These are phyloP conservation scores for Cairina moschata DNA, from an alignment of 2,113 vertebrate species.

Conservation along the genomic window DNA sequence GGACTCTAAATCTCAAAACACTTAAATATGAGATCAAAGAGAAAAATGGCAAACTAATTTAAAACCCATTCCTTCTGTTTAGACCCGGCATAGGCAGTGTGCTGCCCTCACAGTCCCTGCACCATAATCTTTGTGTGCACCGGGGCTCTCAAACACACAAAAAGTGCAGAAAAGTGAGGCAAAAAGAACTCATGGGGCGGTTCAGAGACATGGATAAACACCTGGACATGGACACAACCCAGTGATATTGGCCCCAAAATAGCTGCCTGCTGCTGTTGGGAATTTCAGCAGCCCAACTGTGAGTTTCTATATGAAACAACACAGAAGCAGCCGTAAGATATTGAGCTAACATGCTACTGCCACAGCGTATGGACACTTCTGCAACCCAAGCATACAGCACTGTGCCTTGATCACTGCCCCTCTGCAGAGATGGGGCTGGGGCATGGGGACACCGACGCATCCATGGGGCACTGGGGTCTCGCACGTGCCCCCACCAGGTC, in stretches of 20 bases:
- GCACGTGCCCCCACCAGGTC: rapidly evolving
- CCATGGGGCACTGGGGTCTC: background rate
- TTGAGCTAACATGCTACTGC: background rate
- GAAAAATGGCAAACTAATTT: background rate
- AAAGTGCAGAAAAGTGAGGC: background rate
- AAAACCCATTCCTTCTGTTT: background rate
- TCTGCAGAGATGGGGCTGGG: background rate
- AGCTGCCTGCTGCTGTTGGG: rapidly evolving
- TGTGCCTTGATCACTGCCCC: background rate
- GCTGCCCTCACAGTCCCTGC: background rate
- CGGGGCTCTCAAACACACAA: background rate
- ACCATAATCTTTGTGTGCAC: background rate
- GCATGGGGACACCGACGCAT: background rate
- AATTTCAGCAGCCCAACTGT: background rate
- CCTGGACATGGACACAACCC: background rate
- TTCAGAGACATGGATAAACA: background rate
- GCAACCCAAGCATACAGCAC: background rate
- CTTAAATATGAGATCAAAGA: background rate
- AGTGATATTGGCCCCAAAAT: background rate
- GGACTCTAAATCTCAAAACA: background rate
- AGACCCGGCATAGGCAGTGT: background rate
- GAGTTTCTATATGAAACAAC: background rate
- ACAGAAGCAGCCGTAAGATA: background rate
- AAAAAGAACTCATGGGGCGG: background rate
- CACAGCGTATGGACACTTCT: rapidly evolving